Base-by-base conservation (phyloP, 2,797 vertebrate genomes). In the Sebastes alutus region DNA sequence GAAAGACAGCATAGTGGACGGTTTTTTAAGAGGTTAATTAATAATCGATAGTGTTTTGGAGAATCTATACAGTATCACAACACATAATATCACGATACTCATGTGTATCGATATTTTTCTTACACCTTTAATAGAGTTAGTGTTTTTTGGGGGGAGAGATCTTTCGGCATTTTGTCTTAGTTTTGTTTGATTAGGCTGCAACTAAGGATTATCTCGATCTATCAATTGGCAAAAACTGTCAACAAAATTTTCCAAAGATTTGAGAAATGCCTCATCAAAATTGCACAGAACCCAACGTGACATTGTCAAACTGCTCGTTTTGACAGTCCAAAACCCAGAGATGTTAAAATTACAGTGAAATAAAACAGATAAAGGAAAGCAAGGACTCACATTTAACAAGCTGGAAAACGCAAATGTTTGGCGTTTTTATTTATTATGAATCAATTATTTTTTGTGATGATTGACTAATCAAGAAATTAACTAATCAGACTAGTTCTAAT, bases 51-150 rank as follows among this genome's bases (percentile, higher is more conserved):
- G 42, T 7, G 42, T 46, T 46, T 46, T 46, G 42, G 42, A 46
- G 42, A 46, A 46, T 46, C 6, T 46, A 46, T 46, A 18, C 3
- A 46, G 16, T 0, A 46, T 46, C 42, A 46, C 42, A 2, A 7
- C 42, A 46, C 16, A 46, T 46, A 46, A 46, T 46, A 46, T 46
- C 16, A 18, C 6, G 2, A 46, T 46, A 46, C 42, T 18, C 38
- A 14, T 46, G 42, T 7, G 42, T 46, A 0, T 18, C 38, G 14
- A 42, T 1, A 16, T 38, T 42, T 16, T 0, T 42, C 38, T 42
- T 42, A 42, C 13, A 16, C 38, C 2, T 0, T 0, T 7, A 42
- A 16, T 42, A 42, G 38, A 16, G 0, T 14, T 0, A 16, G 38
- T 42, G 38, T 16, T 7, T 42, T 16, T 42, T 42, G 6, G 14